phyloP scores from a whole-genome alignment of 2,797 vertebrate genomes.

The Pseudochirops corinnae region DNA sequence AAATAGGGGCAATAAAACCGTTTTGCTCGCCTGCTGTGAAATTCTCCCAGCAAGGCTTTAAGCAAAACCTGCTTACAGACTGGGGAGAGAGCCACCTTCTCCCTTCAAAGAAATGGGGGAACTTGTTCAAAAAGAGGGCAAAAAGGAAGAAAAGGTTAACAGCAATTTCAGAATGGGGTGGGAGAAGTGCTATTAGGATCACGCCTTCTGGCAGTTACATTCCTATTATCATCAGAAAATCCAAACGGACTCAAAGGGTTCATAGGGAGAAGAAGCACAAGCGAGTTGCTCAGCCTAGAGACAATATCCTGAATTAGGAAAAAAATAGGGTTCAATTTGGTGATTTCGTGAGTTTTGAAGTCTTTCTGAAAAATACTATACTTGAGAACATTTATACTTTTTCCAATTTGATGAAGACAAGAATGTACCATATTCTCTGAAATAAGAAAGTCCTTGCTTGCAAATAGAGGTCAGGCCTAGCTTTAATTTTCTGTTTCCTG shows the following conservation, averaged over 20 bases:
- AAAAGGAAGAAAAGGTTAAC: slow-evolving; percentile 43
- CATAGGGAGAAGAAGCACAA: background rate
- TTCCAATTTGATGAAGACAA: slow-evolving; percentile 36
- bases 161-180: background rate
- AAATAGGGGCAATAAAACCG: slow-evolving; percentile 72
- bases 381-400: slow-evolving; percentile 36
- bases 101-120: slow-evolving; percentile 30
- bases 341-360: slow-evolving; percentile 24
- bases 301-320: background rate
- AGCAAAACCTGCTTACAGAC: slow-evolving; percentile 62
- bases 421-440: background rate
- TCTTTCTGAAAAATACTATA: slow-evolving; percentile 6
- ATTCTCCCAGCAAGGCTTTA: slow-evolving; percentile 67
- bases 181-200: slow-evolving; percentile 1
- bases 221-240: background rate
- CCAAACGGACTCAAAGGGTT: background rate
- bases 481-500: slow-evolving; percentile 42
- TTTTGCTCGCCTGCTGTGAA: slow-evolving; percentile 67
- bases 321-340: slow-evolving; percentile 39
- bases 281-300: background rate
- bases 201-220: background rate
- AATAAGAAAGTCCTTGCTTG: slow-evolving; percentile 35
- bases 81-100: slow-evolving; percentile 40
- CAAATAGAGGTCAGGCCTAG: slow-evolving; percentile 25
- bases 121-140: slow-evolving; percentile 29